Conservation (phyloP, 2,888 invertebrate genomes). For the Erynnis tages region DNA sequence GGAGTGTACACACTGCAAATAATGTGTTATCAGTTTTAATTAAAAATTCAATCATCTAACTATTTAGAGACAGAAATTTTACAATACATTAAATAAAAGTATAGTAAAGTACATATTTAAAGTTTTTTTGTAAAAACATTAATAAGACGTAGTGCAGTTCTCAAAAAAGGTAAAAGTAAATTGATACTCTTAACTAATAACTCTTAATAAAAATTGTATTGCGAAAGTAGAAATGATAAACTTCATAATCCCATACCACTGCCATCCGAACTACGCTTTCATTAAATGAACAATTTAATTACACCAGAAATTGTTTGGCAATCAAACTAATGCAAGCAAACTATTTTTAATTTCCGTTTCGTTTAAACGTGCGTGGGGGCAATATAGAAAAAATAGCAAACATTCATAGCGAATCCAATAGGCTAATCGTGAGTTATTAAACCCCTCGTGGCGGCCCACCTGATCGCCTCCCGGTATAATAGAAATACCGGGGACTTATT, state of each 20-base stretch:
- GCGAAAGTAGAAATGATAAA: no score
- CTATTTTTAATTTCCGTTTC: slow-evolving; percentile 64
- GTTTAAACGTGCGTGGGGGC: slow-evolving; percentile 58
- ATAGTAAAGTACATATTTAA: no score
- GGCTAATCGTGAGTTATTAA: slow-evolving; percentile 81
- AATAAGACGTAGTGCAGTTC: no score
- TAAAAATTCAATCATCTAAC: slow-evolving; percentile 35
- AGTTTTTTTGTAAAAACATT: no score
- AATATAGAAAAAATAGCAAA: slow-evolving; percentile 79
- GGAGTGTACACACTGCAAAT: slow-evolving; percentile 61
- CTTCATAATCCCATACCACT: background rate
- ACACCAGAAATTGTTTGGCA: slow-evolving; percentile 38
- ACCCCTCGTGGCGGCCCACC: slow-evolving; percentile 74
- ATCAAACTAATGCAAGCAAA: slow-evolving; percentile 53
- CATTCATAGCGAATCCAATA: slow-evolving; percentile 80
- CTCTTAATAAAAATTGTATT: no score
- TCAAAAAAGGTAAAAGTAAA: no score
- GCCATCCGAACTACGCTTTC: slow-evolving; percentile 32
- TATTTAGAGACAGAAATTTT: slow-evolving; percentile 3
- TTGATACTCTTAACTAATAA: no score
- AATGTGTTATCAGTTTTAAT: slow-evolving; percentile 74
- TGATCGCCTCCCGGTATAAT: slow-evolving; percentile 79
- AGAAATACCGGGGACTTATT: slow-evolving; percentile 81
- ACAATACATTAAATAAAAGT: no score
- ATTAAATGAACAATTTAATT: slow-evolving; percentile 40